Percentiles rank a stretch among this genome's conserved stretches.
Conservation (phyloP, 37 sponge, comb jelly and placozoan genomes). For the Cliona cf. orientalis region DNA sequence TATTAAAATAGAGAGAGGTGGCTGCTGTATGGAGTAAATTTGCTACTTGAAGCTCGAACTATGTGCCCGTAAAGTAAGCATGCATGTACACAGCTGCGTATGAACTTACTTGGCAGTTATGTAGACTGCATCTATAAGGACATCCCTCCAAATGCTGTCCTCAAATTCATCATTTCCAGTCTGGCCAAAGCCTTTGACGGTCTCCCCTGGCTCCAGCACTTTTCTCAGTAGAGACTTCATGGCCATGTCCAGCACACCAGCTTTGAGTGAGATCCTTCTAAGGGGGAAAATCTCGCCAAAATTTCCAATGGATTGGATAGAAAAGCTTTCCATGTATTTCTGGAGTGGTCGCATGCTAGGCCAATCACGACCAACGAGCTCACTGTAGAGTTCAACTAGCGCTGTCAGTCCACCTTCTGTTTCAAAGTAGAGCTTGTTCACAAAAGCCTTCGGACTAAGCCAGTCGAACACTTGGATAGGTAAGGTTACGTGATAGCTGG, state of each 20-base stretch:
- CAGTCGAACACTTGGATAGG: slow-evolving; percentile 8
- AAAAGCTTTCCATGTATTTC: slow-evolving; percentile 25
- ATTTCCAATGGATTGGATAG: slow-evolving; percentile 9
- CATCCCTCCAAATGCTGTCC: too few relatives aligned
- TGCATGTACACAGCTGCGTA: too few relatives aligned
- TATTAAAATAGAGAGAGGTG: too few relatives aligned
- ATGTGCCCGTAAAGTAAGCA: too few relatives aligned
- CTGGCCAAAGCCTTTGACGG: too few relatives aligned
- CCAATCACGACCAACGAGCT: slow-evolving; percentile 16
- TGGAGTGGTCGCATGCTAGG: neutral
- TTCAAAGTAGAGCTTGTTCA: slow-evolving; percentile 37
- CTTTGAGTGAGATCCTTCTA: slow-evolving; percentile 4
- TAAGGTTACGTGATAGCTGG: neutral
- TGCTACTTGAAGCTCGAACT: too few relatives aligned
- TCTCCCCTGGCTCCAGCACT: slow-evolving; percentile 21
- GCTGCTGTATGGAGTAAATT: too few relatives aligned
- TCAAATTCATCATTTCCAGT: too few relatives aligned
- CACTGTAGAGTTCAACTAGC: neutral
- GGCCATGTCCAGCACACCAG: slow-evolving; percentile 8
- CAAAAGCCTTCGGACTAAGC: slow-evolving; percentile 1
- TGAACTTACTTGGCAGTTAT: too few relatives aligned
- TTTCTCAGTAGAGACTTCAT: slow-evolving; percentile 2
- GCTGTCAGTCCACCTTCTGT: slow-evolving; percentile 1
- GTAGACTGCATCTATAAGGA: too few relatives aligned
- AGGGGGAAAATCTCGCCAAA: slow-evolving; percentile 18